Conservation (phyloP, 2,888 invertebrate species). For the Agonopterix subpropinquella region DNA sequence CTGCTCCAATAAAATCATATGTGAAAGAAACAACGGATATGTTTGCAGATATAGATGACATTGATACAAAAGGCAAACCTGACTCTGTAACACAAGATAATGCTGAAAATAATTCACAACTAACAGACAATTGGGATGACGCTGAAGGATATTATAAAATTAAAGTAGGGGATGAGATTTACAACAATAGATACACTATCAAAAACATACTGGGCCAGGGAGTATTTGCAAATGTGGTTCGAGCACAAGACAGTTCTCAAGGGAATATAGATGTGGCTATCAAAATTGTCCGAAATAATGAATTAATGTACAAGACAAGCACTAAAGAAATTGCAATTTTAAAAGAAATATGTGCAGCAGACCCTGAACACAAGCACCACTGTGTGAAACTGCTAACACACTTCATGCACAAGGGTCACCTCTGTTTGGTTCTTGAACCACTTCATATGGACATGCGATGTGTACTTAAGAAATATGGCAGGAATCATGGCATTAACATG, state of each 20-base stretch:
- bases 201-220: constrained; percentile 98
- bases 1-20: constrained; percentile 41
- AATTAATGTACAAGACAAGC: constrained; percentile 99
- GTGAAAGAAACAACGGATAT: constrained; percentile 82
- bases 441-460: constrained; percentile 93
- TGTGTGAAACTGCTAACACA: constrained; percentile 90
- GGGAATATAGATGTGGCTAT: constrained; percentile 94
- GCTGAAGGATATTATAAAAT: constrained; percentile 98
- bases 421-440: constrained; percentile 98
- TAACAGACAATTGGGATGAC: constrained; percentile 99
- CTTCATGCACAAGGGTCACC: constrained; percentile 98
- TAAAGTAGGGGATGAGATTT: constrained; percentile 89
- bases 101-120: constrained; percentile 84
- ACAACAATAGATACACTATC: constrained; percentile 91
- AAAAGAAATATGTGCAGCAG: constrained; percentile 94
- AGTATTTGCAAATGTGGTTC: constrained; percentile 97
- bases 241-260: constrained; percentile 90
- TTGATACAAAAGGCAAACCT: constrained; percentile 77
- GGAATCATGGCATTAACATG: constrained; percentile 94
- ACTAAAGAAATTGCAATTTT: constrained; percentile 95
- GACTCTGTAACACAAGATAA: constrained; percentile 35
- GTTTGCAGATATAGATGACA: constrained; percentile 94
- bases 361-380: constrained; percentile 97
- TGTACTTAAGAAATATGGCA: constrained; percentile 97
- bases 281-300: constrained; percentile 99